Base-by-base conservation (phyloP, 2,113 vertebrate genomes). In the Strigops habroptila region DNA sequence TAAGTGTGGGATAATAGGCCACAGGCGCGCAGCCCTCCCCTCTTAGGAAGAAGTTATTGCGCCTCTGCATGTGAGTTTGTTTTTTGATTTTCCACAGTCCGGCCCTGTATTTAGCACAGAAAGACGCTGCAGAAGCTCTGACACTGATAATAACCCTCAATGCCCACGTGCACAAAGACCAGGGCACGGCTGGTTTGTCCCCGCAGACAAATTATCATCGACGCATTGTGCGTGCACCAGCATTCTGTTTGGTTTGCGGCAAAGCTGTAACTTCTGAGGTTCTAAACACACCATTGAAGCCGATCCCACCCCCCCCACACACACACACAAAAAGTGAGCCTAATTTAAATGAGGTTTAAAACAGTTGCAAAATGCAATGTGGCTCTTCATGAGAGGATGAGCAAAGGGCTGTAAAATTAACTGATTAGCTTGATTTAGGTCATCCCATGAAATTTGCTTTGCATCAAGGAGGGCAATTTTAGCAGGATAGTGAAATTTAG, bases 51-150 rank as follows among this genome's bases (percentile, higher is more conserved):
- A 90, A 97, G 94, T 88, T 82, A 49, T n/a, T 91, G 95, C 95
- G 65, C 86, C 93, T 95, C 95, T 52, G 81, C 96, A 73, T 67
- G 94, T 78, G 88, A 90, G 92, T 98, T 97, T 98, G 98, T 97
- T 97, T 96, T 97, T 97, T 97, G 97, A 97, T 97, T 98, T 97
- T 97, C 96, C 98, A 97, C 33, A 63, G 96, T 96, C 97, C 92
- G 4, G 94, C 93, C 96, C 94, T 83, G 94, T 80, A 30, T 95
- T 97, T 92, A 97, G 81, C 93, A 78, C 88, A 90, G 96, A 97
- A 97, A 97, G 97, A 90, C 86, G 15, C 94, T 86, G 96, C 81
- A 59, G 95, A 96, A 91, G 89, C 51, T 79, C 57, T 41, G 60
- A 96, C 94, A 96, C 76, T 24, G 24, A 90, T 93, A 94, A 96